Conservation (phyloP, 2,888 invertebrate genomes). For the Eristalinus aeneus region DNA sequence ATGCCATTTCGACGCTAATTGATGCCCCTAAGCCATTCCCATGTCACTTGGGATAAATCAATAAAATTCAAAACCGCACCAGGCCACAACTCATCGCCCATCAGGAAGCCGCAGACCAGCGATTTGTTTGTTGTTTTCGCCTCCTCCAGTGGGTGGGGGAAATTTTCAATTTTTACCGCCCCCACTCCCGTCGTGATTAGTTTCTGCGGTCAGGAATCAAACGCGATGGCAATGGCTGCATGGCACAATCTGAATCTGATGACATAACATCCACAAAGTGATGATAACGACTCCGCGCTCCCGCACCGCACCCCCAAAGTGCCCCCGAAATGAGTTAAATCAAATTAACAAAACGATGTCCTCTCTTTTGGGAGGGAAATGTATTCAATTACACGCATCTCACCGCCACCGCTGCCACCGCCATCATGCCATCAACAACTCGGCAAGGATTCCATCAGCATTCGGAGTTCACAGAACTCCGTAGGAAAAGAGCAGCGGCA, state of each 20-base stretch:
- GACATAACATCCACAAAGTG: conserved; percentile 10
- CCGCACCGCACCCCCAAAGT: not conserved
- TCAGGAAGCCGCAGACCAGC: conserved; percentile 29
- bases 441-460: conserved; percentile 7
- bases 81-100: conserved; percentile 26
- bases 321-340: conserved; percentile 29
- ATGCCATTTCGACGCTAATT: too few relatives aligned
- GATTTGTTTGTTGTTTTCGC: conserved; percentile 18
- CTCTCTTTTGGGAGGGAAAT: not conserved
- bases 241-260: not conserved
- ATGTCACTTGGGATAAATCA: not conserved
- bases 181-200: conserved; percentile 38
- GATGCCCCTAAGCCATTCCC: not conserved
- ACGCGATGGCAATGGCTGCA: not conserved
- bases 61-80: not conserved
- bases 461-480: not conserved
- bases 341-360: conserved; percentile 52
- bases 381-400: conserved; percentile 27
- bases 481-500: not conserved
- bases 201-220: conserved; percentile 40
- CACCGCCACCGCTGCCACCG: not conserved
- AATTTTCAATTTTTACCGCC: not conserved
- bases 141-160: conserved; percentile 14
- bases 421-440: not conserved
- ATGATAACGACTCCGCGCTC: conserved; percentile 4